These are phyloP conservation scores for Oxystoma pomonae DNA, from an alignment of 2,888 invertebrate genomes.

Conservation along the genomic window DNA sequence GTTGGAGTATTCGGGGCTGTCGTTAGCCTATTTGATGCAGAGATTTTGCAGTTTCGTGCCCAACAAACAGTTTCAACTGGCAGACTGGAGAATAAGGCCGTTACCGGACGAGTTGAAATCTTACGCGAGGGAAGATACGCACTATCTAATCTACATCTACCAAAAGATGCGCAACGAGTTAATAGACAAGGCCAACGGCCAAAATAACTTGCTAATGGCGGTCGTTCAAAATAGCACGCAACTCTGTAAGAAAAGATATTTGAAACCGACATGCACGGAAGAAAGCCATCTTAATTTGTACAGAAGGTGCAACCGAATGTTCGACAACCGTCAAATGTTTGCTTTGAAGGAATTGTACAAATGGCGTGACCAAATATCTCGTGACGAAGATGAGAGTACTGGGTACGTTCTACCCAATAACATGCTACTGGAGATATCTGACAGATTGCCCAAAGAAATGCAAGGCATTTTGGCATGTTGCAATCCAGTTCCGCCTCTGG, in stretches of 20 bases:
- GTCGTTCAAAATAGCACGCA: slow-evolving; percentile 72
- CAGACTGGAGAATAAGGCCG: slow-evolving; percentile 93
- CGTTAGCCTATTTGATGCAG: slow-evolving; percentile 73
- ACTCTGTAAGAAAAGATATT: slow-evolving; percentile 74
- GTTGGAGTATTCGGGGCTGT: slow-evolving; percentile 65
- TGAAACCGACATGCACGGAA: slow-evolving; percentile 67
- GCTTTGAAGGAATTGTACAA: slow-evolving; percentile 76
- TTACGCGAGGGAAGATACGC: slow-evolving; percentile 94
- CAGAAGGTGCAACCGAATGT: slow-evolving; percentile 70
- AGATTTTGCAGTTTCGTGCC: slow-evolving; percentile 73
- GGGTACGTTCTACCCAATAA: slow-evolving; percentile 94
- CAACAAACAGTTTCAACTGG: slow-evolving; percentile 89
- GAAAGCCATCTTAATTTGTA: slow-evolving; percentile 74
- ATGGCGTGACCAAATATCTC: slow-evolving; percentile 85
- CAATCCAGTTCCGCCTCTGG: slow-evolving; percentile 82
- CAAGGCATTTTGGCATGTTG: slow-evolving; percentile 93
- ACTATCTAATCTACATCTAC: slow-evolving; percentile 88
- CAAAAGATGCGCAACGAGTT: slow-evolving; percentile 73
- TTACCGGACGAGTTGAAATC: slow-evolving; percentile 72
- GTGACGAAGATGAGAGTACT: slow-evolving; percentile 87
- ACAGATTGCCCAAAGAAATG: slow-evolving; percentile 83
- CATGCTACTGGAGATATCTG: slow-evolving; percentile 88
- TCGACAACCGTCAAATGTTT: slow-evolving; percentile 79
- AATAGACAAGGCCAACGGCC: slow-evolving; percentile 58
- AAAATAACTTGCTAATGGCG: slow-evolving; percentile 58